Conservation (phyloP, 2,888 invertebrate species). For the Anodontia alba region DNA sequence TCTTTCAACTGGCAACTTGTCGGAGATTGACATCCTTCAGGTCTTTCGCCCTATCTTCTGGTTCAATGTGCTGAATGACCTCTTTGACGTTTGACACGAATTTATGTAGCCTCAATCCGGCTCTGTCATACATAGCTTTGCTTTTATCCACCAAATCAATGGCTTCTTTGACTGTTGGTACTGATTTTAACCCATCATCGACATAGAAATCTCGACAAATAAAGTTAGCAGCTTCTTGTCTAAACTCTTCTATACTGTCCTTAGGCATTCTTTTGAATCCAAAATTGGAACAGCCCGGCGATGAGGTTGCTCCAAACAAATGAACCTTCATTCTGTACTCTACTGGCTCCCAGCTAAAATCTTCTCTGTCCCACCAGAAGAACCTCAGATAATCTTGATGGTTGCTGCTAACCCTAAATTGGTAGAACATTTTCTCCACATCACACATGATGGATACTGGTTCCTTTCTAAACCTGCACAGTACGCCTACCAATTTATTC, state of each 20-base stretch:
- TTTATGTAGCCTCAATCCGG: conserved; percentile 47
- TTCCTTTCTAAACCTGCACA: conserved; percentile 47
- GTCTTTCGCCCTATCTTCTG: conserved; percentile 35
- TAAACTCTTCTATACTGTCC: conserved; percentile 12
- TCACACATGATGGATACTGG: conserved; percentile 51
- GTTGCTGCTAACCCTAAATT: conserved; percentile 28
- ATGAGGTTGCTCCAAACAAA: conserved; percentile 55
- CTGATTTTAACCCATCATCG: conserved; percentile 53
- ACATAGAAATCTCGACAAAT: conserved; percentile 50
- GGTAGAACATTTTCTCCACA: conserved; percentile 55
- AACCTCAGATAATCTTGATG: conserved; percentile 52
- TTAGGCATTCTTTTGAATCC: conserved; percentile 41
- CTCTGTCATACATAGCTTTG: conserved; percentile 29
- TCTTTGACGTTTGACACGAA: conserved; percentile 49
- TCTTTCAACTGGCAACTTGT: conserved; percentile 34
- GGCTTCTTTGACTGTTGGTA: conserved; percentile 34
- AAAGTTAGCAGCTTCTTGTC: conserved; percentile 31
- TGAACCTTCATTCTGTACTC: conserved; percentile 56
- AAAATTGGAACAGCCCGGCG: conserved; percentile 56
- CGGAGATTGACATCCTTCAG: conserved; percentile 1
- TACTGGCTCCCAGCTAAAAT: conserved; percentile 5
- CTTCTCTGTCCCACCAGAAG: conserved; percentile 38
- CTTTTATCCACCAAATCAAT: conserved; percentile 22
- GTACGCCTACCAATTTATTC: conserved; percentile 51
- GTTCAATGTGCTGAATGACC: conserved; percentile 33